Base-by-base conservation (phyloP, 2,888 invertebrate species). In the Anodontia alba region DNA sequence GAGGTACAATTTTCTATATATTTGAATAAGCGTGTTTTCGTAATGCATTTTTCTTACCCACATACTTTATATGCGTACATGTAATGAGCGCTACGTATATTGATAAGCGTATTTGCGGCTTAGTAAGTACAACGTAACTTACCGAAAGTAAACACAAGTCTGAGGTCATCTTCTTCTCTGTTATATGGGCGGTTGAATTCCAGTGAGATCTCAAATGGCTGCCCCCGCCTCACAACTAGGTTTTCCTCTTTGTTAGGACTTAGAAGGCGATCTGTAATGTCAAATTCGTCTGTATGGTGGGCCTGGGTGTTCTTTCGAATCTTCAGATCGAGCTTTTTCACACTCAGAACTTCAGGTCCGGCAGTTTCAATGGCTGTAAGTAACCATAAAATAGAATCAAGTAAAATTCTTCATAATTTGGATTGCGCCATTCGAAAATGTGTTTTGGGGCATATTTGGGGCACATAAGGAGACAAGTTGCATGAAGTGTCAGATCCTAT, bases 231-330 rank as follows among this genome's bases (percentile, higher is more conserved):
- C 1, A 97, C 95, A 43, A 97, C 96, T 89, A 96, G 94, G 51
- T 10, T 80, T 36, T 5, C 26, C 20, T 73, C 62, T 90, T 97
- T 75, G 1, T 96, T 95, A 90, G 96, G 96, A 15, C 5, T 42
- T 0, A 49, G 54, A 20, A 66, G 43, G 0, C 29, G 42, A 12
- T 81, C 67, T 0, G 78, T 81, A 73, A 87, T 81, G 43, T 88
- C 96, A 94, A 96, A 98, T 92, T 96, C 96, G 90, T 96, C 96
- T 0, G 97, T 97, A 89, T 96, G 96, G 92, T 97, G 97, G 0
- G 95, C 94, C 70, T 95, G 95, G 0, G 96, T 96, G 92, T 97
- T 97, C 88, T 97, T 96, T 81, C 95, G 94, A 0, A 96, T 96
- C 91, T 96, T 96, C 89, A 97, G 95, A 90, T 96, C 95, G 78